These are phyloP conservation scores for Argyresthia goedartella DNA, from an alignment of 2,888 invertebrate genomes.

Conservation along the genomic window DNA sequence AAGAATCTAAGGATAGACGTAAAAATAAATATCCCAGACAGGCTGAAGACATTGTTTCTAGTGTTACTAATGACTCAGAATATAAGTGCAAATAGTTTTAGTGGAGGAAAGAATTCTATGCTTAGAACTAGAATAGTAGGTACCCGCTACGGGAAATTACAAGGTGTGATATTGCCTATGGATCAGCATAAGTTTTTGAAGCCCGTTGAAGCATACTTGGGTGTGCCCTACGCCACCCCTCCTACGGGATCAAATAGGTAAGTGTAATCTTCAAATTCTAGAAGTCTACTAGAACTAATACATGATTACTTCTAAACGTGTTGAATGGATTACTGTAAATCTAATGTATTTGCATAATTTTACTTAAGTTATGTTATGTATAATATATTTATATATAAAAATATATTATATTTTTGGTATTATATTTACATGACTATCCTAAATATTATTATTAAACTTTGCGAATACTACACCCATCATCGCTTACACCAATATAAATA, in stretches of 20 bases:
- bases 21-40: slow-evolving; percentile 15
- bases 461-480: too few species aligned
- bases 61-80: slow-evolving; percentile 40
- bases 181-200: slow-evolving; percentile 82
- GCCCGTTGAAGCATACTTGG: slow-evolving; percentile 85
- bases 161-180: slow-evolving; percentile 84
- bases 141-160: slow-evolving; percentile 87
- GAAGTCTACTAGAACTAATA: not conserved
- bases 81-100: slow-evolving; percentile 49
- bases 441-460: too few species aligned
- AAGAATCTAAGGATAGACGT: not conserved
- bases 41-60: slow-evolving; percentile 38
- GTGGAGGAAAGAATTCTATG: slow-evolving; percentile 73
- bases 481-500: too few species aligned
- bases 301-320: not conserved
- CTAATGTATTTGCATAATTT: too few species aligned
- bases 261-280: slow-evolving; percentile 7
- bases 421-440: too few species aligned
- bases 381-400: too few species aligned
- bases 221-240: slow-evolving; percentile 90
- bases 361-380: too few species aligned
- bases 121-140: slow-evolving; percentile 84
- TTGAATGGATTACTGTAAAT: too few species aligned
- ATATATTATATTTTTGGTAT: too few species aligned
- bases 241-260: slow-evolving; percentile 85